Conservation (phyloP, 2,113 vertebrate genomes). For the Thermophis baileyi region DNA sequence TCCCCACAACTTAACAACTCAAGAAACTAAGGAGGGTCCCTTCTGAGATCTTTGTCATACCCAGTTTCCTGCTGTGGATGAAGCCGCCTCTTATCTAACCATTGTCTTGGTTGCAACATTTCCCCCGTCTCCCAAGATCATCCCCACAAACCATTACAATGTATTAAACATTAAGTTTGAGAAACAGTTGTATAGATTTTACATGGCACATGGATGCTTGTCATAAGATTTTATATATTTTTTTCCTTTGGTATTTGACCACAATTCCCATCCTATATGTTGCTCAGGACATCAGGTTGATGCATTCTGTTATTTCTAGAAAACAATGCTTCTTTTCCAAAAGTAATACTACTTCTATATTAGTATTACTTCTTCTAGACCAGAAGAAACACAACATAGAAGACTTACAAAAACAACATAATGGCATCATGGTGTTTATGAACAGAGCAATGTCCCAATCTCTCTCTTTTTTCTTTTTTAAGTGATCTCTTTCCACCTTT, state of each 20-base stretch:
- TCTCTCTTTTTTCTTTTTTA: background rate
- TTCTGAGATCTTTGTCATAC: background rate
- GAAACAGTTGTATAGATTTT: background rate
- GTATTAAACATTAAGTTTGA: background rate
- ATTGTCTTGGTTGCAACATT: background rate
- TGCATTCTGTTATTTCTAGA: background rate
- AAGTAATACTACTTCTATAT: background rate
- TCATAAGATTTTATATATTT: background rate
- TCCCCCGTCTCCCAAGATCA: background rate
- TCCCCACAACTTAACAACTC: background rate
- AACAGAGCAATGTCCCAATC: background rate
- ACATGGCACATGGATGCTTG: background rate
- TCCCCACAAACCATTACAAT: background rate
- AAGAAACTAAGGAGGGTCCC: background rate
- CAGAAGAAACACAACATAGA: background rate
- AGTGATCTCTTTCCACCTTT: conserved; percentile 24
- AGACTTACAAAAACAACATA: background rate
- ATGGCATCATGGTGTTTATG: background rate
- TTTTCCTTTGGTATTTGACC: background rate
- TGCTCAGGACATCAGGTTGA: background rate
- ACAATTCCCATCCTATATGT: background rate
- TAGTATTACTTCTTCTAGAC: background rate
- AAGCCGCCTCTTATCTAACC: background rate
- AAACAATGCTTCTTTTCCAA: background rate
- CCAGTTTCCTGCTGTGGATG: background rate